Conservation (phyloP, 2,888 invertebrate species). For the Meta bourneti region DNA sequence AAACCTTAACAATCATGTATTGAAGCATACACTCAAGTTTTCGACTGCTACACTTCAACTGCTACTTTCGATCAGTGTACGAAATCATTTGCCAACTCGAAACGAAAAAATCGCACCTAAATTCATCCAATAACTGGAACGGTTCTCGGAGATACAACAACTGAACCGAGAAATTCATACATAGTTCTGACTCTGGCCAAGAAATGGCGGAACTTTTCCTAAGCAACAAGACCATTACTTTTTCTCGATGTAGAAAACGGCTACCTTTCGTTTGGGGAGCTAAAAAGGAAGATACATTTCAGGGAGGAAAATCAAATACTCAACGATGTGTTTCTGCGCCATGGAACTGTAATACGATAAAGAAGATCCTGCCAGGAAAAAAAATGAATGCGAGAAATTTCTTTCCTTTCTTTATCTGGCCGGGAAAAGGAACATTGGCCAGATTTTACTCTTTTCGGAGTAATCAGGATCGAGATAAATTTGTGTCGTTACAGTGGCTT, state of each 20-base stretch:
- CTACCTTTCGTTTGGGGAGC: too few relatives aligned
- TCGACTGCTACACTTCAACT: too few relatives aligned
- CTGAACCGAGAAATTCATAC: neutral
- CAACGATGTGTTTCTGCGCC: conserved; percentile 56
- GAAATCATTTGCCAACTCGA: neutral
- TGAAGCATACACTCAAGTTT: too few relatives aligned
- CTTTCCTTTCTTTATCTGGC: conserved; percentile 55
- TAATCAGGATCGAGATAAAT: conserved; percentile 62
- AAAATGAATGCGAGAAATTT: conserved; percentile 41
- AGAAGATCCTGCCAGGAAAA: conserved; percentile 31
- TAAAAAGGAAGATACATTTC: conserved; percentile 30
- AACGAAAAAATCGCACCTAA: neutral
- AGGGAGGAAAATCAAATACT: conserved; percentile 32
- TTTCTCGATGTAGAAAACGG: too few relatives aligned
- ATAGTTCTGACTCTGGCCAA: too few relatives aligned
- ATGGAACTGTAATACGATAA: conserved; percentile 52
- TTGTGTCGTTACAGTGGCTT: conserved; percentile 49
- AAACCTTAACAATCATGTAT: too few relatives aligned
- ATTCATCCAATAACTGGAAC: neutral
- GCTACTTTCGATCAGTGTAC: neutral
- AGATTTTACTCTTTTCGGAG: conserved; percentile 56
- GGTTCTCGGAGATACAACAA: neutral
- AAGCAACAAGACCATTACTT: too few relatives aligned
- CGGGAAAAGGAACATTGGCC: conserved; percentile 15
- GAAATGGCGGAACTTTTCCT: too few relatives aligned